Base-by-base conservation (phyloP, 2,888 invertebrate species). In the Agonopterix arenella region DNA sequence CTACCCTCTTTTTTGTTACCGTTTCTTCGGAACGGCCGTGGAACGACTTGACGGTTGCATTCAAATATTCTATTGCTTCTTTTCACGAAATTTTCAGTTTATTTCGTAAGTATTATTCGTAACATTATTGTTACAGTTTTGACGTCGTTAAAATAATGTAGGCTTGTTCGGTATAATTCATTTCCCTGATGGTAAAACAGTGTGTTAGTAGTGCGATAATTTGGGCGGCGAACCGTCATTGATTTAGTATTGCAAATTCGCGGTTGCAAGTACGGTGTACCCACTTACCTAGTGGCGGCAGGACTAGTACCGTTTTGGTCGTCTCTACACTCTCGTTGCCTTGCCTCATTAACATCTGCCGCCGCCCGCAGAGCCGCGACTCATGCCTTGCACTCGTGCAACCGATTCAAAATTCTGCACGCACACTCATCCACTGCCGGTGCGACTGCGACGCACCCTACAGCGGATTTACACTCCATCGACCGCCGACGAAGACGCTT, bases 341-440 rank as follows among this genome's bases (percentile, higher is more conserved):
- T 60, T 59, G 70, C 68, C 70, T 83, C 75, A 81, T 81, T 83
- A 83, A 70, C 79, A 43, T 43, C 76, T 79, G 80, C 76, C 64
- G 61, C 58, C 70, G 69, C 61, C 61, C 68, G 68, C 71, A 69
- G 62, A 62, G 66, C 56, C 49, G 53, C 51, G 50, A n/a, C 55
- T 62, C 64, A 67, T 67, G 68, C 28, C 5, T 28, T 28, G 28
- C 28, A 28, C 28, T 28, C 28, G 28, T 28, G 28, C 66, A 68
- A 60, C 60, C 66, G 67, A 75, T 76, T 74, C 66, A 73, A 77
- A 79, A 69, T 78, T 79, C 68, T 77, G 75, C 76, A 78, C 76
- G 71, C 77, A 81, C 69, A 74, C 70, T 71, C 64, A 64, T 18
- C 46, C 48, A 18, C 38, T 60, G 62, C 68, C 61, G 57, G 60